Evolutionary conservation across 2,113 vertebrate species (phyloP).

Genomic region (Benitochromis conjunctus): DNA sequence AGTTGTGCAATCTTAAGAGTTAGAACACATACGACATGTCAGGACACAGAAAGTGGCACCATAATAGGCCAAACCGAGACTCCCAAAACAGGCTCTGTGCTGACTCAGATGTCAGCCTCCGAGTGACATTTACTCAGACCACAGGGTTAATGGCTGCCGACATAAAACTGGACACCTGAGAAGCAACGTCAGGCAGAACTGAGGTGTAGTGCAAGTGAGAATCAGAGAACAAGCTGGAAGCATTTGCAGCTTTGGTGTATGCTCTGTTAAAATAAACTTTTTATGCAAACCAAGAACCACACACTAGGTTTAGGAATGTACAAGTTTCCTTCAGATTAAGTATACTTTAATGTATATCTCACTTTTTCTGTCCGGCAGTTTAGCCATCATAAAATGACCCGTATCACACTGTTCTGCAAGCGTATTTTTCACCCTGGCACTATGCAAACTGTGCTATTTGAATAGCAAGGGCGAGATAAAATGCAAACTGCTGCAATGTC

Average conservation of each 20-base stretch:
- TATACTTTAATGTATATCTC: not conserved
- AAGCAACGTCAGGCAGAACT: not conserved
- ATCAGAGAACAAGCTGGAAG: not conserved
- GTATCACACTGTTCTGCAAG: not conserved
- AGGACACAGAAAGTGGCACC: constrained; percentile 15
- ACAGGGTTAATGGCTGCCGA: constrained; percentile 7
- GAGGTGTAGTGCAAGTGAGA: not conserved
- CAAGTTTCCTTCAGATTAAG: not conserved
- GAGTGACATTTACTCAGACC: constrained; percentile 65
- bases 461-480: not conserved
- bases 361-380: not conserved
- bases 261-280: not conserved
- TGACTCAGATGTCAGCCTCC: constrained; percentile 53
- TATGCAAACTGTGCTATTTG: not conserved
- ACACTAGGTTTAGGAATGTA: not conserved
- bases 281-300: not conserved
- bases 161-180: constrained; percentile 44
- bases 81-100: constrained; percentile 43
- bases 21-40: not conserved
- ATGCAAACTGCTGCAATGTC: not conserved
- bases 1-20: not conserved
- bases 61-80: constrained; percentile 57
- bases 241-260: not conserved
- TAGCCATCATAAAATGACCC: not conserved
- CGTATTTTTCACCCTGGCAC: not conserved